Evolutionary conservation across 2,797 vertebrate species (phyloP).

Genomic region (Chrosomus eos): DNA sequence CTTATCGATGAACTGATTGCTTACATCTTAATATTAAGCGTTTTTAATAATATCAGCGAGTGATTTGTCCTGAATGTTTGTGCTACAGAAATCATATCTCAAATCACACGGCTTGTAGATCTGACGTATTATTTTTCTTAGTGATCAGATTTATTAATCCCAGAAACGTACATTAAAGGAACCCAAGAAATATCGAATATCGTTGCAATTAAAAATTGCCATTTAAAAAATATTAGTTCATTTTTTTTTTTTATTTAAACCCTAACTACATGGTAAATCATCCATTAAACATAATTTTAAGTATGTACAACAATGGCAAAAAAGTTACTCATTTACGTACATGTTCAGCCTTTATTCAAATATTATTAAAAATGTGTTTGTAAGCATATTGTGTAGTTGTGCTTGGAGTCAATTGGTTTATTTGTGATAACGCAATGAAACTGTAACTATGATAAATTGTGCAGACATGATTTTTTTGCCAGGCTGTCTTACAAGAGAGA

Average conservation of each 20-base stretch:
- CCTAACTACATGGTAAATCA: too few relatives aligned
- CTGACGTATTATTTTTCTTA: neutral
- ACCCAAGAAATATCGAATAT: neutral
- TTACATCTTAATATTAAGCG: neutral
- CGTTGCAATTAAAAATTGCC: neutral
- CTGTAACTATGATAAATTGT: neutral
- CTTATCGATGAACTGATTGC: neutral
- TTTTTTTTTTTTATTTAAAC: too few relatives aligned
- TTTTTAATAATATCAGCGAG: neutral
- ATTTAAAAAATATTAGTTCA: neutral
- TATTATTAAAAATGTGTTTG: neutral
- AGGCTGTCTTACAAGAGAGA: neutral
- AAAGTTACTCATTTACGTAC: too few relatives aligned
- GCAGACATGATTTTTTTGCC: neutral
- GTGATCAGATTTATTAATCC: neutral
- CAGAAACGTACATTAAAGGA: neutral
- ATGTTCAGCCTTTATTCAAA: neutral
- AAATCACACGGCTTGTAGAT: neutral
- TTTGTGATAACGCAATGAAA: neutral
- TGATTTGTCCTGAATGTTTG: neutral
- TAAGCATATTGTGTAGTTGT: neutral
- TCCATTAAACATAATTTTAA: too few relatives aligned
- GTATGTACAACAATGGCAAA: too few relatives aligned
- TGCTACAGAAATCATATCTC: neutral
- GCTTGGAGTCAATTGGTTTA: neutral